These are phyloP conservation scores for Cyprinodon tularosa DNA, from an alignment of 2,113 vertebrate genomes.

Conservation along the genomic window DNA sequence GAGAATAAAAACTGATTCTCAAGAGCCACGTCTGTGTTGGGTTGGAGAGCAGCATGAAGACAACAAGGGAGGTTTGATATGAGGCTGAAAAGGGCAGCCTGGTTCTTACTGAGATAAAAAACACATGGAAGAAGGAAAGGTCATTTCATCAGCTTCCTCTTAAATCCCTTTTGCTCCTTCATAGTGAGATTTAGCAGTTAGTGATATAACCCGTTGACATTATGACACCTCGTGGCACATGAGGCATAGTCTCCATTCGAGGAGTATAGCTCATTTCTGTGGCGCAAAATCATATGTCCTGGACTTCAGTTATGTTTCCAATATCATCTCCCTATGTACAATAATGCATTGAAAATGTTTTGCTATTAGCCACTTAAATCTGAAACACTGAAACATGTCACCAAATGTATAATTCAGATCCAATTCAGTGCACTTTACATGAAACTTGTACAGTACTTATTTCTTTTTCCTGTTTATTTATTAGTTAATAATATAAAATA, in stretches of 20 bases:
- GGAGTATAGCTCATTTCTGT: not conserved
- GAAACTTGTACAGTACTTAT: too few species aligned
- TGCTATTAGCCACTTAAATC: slow-evolving; percentile 2
- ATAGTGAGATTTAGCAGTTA: slow-evolving; percentile 63
- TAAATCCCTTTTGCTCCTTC: slow-evolving; percentile 66
- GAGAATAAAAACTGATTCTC: slow-evolving; percentile 56
- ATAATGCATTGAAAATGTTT: slow-evolving; percentile 18
- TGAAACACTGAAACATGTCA: slow-evolving; percentile 8
- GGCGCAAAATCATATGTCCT: not conserved
- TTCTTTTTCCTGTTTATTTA: too few species aligned
- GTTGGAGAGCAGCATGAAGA: slow-evolving; percentile 33
- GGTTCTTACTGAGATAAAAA: slow-evolving; percentile 77
- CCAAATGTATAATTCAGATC: slow-evolving; percentile 27
- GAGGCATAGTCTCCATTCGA: slow-evolving; percentile 28
- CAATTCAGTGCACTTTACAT: too few species aligned
- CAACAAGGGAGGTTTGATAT: slow-evolving; percentile 53
- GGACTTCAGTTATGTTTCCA: slow-evolving; percentile 26
- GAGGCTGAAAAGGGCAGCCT: slow-evolving; percentile 75
- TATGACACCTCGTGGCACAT: slow-evolving; percentile 43
- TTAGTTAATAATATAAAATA: too few species aligned
- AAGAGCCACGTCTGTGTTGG: slow-evolving; percentile 31
- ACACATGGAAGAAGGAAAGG: slow-evolving; percentile 76
- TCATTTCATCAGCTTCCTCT: slow-evolving; percentile 78
- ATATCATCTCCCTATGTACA: slow-evolving; percentile 1
- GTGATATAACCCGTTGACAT: slow-evolving; percentile 70